A percentile compares a stretch with the other conserved stretches of the same genome.
Evolutionary conservation across 2,888 invertebrate genomes (phyloP).

Genomic region (Alcis repandata): DNA sequence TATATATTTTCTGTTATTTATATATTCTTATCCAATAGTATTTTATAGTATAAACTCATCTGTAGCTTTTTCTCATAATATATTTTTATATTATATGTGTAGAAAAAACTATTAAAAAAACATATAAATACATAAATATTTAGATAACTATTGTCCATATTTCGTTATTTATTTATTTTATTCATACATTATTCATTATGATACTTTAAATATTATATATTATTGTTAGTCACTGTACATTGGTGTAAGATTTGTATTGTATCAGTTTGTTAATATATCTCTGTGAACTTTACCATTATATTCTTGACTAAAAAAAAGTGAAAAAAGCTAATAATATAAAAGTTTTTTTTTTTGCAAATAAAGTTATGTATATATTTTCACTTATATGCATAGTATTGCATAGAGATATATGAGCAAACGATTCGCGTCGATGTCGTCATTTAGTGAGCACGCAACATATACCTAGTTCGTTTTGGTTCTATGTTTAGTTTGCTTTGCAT

Average conservation of each 20-base stretch:
- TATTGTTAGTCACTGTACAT: slow-evolving; percentile 29
- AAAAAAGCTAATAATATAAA: no score
- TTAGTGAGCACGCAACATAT: slow-evolving; percentile 52
- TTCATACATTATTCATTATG: slow-evolving; percentile 1
- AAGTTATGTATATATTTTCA: neutral
- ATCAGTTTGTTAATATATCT: slow-evolving; percentile 24
- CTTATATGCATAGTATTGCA: neutral
- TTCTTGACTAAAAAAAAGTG: neutral
- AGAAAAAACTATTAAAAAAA: neutral
- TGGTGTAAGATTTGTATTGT: slow-evolving; percentile 29
- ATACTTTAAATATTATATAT: slow-evolving; percentile 3
- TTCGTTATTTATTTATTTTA: slow-evolving; percentile 4
- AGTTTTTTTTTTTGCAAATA: neutral
- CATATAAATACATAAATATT: neutral
- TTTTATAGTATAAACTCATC: neutral
- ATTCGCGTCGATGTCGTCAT: slow-evolving; percentile 40
- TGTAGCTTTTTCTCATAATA: neutral
- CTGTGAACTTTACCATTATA: slow-evolving; percentile 1
- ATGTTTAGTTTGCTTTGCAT: slow-evolving; percentile 75
- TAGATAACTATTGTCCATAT: slow-evolving; percentile 4
- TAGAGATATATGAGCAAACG: slow-evolving; percentile 38
- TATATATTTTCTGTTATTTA: slow-evolving; percentile 3
- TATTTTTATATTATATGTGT: neutral
- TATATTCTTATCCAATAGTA: neutral
- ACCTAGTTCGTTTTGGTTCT: slow-evolving; percentile 41